Percentiles rank a stretch among this genome's conserved stretches.
These are phyloP conservation scores for Ceyx margarethae DNA, from an alignment of 2,113 vertebrate genomes.

Conservation along the genomic window DNA sequence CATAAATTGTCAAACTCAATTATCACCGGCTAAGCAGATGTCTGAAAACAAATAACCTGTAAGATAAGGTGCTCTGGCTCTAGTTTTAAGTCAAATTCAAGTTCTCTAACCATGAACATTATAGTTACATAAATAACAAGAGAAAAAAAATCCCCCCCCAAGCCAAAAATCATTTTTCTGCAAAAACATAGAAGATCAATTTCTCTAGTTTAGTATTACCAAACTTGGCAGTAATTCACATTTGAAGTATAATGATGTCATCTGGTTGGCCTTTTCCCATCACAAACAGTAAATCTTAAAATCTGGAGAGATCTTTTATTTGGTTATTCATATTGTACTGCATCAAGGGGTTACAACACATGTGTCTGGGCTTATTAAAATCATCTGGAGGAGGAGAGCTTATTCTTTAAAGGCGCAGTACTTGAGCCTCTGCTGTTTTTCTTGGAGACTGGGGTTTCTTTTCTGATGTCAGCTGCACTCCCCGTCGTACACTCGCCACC, in stretches of 20 bases:
- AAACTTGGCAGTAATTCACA: conserved; percentile 74
- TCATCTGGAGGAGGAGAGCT: conserved; percentile 75
- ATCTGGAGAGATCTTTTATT: conserved; percentile 83
- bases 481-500: background rate
- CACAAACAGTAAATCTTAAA: conserved; percentile 80
- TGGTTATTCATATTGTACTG: conserved; percentile 81
- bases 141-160: conserved; percentile 51
- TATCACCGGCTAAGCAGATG: conserved; percentile 44
- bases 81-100: conserved; percentile 41
- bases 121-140: conserved; percentile 67
- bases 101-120: conserved; percentile 47
- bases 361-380: conserved; percentile 80
- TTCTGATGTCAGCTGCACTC: conserved; percentile 14
- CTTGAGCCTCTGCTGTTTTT: conserved; percentile 46
- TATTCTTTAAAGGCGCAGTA: conserved; percentile 72
- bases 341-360: conserved; percentile 80
- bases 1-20: conserved; percentile 40
- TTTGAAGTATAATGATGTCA: conserved; percentile 82
- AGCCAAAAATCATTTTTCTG: conserved; percentile 56
- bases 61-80: conserved; percentile 38
- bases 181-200: conserved; percentile 72
- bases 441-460: conserved; percentile 5
- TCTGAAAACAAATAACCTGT: conserved; percentile 49
- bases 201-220: conserved; percentile 78
- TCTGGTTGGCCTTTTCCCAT: conserved; percentile 80